These are phyloP conservation scores for Lasioglossum morio DNA, from an alignment of 2,888 invertebrate species.

Conservation along the genomic window DNA sequence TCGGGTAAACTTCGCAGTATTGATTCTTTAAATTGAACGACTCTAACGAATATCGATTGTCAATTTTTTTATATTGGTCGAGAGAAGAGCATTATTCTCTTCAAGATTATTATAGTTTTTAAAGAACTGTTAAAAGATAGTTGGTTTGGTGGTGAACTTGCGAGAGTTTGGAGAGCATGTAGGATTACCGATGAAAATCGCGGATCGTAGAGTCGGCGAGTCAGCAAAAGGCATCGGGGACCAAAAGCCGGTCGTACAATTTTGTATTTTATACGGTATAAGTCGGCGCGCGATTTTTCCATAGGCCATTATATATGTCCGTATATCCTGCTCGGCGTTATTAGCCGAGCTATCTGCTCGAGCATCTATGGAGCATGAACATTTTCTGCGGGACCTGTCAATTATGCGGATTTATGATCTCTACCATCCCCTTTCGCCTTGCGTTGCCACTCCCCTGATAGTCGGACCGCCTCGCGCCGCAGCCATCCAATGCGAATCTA, in stretches of 20 bases:
- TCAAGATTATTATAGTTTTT: neutral
- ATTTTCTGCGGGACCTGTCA: slow-evolving; percentile 76
- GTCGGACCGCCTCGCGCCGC: slow-evolving; percentile 2
- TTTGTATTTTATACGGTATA: slow-evolving; percentile 30
- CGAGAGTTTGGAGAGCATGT: neutral
- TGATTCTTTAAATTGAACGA: too few species aligned
- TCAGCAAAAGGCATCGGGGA: slow-evolving; percentile 5
- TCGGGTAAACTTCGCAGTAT: too few species aligned
- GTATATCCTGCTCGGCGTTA: slow-evolving; percentile 59
- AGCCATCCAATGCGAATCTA: slow-evolving; percentile 18
- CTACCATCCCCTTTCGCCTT: slow-evolving; percentile 29
- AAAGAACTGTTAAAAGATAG: neutral
- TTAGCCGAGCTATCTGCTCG: slow-evolving; percentile 72
- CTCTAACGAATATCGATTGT: too few species aligned
- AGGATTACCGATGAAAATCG: neutral
- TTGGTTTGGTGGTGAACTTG: neutral
- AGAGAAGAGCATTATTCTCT: neutral
- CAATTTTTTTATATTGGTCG: too few species aligned
- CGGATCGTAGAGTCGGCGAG: neutral
- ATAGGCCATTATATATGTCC: slow-evolving; percentile 58
- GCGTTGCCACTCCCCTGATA: neutral
- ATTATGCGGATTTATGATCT: slow-evolving; percentile 81
- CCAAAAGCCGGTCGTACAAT: slow-evolving; percentile 25
- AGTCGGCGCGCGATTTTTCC: slow-evolving; percentile 43
- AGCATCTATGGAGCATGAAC: slow-evolving; percentile 69